Evolutionary conservation across 1,140 invertebrate genomes (phyloP), one percentile per base, ranked within the genome.

Genomic region (Lycorma delicatula): DNA sequence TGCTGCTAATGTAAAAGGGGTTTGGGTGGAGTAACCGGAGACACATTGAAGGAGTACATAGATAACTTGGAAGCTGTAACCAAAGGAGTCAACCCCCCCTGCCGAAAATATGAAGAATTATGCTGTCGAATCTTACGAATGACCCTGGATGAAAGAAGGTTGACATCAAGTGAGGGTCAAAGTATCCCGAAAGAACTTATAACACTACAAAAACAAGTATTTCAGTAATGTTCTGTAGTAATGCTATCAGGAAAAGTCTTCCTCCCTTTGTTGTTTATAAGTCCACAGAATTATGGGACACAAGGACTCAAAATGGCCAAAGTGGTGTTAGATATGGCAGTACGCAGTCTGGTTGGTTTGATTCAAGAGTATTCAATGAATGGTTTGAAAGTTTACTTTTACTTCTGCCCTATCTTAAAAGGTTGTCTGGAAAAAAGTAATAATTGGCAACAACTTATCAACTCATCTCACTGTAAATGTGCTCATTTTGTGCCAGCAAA

Each of bases 111-210:
- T 41, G 20, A 16, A 20, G 12, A 75, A 75, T 61, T 75, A 68
- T 61, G 73, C 75, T 58, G 69, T 75, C 72, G 1, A 74, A 75
- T 62, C 58, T 72, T 7, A 63, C 58, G 0, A 71, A 74, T 60
- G 67, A 75, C 61, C 60, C 60, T 1, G 69, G 70, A 61, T 59
- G 11, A 57, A 67, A 61, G 65, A 60, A 57, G 23, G 48, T 59
- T 50, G 55, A 63, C 34, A 28, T 47, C 3, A 46, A 31, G 34
- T n/a, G 59, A 50, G 60, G 62, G 1, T 16, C 23, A 5, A 56
- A 63, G 34, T 60, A 65, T 49, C 44, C 57, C 7, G 62, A 63
- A 28, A 56, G 26, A 13, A 59, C 63, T n/a, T 36, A 22, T 12
- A 60, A 61, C 54, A 41, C 59, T 5, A 52, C 54, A n/a, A 63